phyloP scores from a whole-genome alignment of 30 jellyfish, hydroid and myxozoan genomes.

The Turritopsis dohrnii region DNA sequence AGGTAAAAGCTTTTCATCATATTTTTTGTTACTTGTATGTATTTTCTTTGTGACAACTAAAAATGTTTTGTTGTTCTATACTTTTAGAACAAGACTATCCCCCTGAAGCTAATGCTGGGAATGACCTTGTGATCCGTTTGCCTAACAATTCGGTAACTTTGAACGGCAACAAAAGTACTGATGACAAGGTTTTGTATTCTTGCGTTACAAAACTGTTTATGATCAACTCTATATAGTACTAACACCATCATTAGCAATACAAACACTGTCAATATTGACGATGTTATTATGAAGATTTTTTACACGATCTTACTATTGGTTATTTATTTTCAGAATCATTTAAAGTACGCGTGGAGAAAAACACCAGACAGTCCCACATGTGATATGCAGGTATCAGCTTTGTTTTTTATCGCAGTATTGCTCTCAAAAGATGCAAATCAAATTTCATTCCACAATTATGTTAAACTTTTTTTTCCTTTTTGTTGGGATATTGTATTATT shows the following conservation, averaged over 20 bases:
- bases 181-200: slow-evolving; percentile 98
- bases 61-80: not conserved
- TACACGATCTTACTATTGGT: not conserved
- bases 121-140: slow-evolving; percentile 61
- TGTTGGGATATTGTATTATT: too few species aligned
- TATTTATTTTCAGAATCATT: slow-evolving; percentile 21
- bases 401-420: too few species aligned
- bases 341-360: slow-evolving; percentile 87
- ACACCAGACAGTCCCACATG: slow-evolving; percentile 88
- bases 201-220: too few species aligned
- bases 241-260: too few species aligned
- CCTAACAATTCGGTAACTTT: slow-evolving; percentile 81
- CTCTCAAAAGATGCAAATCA: too few species aligned
- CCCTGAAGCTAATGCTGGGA: slow-evolving; percentile 97
- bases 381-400: slow-evolving; percentile 85
- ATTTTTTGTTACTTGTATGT: too few species aligned
- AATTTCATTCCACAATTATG: too few species aligned
- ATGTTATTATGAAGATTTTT: too few species aligned
- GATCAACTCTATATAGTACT: too few species aligned
- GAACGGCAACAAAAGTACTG: slow-evolving; percentile 87
- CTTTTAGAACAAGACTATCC: slow-evolving; percentile 86
- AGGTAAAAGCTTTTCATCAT: slow-evolving; percentile 43
- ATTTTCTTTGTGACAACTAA: too few species aligned
- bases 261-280: too few species aligned
- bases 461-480: too few species aligned